Conservation (phyloP, 2,113 vertebrate genomes). For the Mirounga angustirostris region DNA sequence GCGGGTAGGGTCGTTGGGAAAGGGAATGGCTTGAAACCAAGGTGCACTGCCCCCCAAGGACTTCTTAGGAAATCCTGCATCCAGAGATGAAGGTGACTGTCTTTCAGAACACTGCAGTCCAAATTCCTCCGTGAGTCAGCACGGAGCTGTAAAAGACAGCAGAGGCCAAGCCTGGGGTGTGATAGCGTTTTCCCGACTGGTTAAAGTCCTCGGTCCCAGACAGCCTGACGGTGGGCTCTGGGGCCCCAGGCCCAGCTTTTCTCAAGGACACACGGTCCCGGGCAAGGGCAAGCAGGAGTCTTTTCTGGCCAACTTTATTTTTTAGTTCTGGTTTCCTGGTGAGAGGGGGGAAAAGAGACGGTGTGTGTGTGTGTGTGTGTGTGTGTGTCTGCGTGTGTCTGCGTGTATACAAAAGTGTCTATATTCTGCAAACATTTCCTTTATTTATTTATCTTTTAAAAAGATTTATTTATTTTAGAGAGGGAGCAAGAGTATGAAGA, state of each 20-base stretch:
- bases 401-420: not conserved
- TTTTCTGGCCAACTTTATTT: not conserved
- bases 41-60: not conserved
- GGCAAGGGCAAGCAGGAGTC: not conserved
- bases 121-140: constrained; percentile 51
- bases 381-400: not conserved
- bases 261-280: not conserved
- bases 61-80: not conserved
- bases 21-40: not conserved
- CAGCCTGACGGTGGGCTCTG: not conserved
- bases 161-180: not conserved
- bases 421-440: not conserved
- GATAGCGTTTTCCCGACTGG: not conserved
- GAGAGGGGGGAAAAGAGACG: too few relatives aligned
- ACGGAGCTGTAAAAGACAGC: not conserved
- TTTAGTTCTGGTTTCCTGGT: not conserved
- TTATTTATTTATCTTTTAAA: not conserved
- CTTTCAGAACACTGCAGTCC: not conserved
- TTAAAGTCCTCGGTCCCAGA: constrained; percentile 35
- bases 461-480: not conserved
- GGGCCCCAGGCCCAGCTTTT: not conserved
- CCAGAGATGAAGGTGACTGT: not conserved
- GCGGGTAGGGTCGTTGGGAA: not conserved
- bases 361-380: not conserved
- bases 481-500: not conserved